These are phyloP conservation scores for Nycteola revayana DNA, from an alignment of 2,888 invertebrate genomes.

Conservation along the genomic window DNA sequence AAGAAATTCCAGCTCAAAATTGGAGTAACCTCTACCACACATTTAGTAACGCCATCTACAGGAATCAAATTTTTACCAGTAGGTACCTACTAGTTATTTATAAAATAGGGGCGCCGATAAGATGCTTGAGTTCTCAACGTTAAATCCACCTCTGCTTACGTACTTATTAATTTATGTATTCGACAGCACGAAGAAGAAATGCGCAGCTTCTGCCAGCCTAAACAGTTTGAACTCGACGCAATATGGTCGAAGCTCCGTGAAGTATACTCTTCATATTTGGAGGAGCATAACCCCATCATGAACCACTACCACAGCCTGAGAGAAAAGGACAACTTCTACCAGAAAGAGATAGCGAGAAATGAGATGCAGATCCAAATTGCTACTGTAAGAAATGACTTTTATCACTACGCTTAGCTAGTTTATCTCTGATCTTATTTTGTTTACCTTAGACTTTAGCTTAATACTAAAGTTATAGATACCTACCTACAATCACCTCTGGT, in stretches of 20 bases:
- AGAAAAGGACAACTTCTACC: constrained; percentile 78
- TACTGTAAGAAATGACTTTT: constrained; percentile 39
- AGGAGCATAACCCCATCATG: constrained; percentile 71
- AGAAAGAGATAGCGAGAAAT: constrained; percentile 71
- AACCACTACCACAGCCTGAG: constrained; percentile 59
- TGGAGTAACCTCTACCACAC: no score
- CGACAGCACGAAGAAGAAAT: constrained; percentile 70
- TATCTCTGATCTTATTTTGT: neutral
- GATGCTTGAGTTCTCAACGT: no score
- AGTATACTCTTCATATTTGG: constrained; percentile 60
- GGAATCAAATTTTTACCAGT: no score
- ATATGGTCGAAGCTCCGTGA: constrained; percentile 63
- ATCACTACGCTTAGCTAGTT: neutral
- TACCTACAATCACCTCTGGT: no score
- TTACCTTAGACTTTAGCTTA: neutral
- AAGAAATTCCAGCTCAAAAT: no score
- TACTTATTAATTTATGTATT: no score
- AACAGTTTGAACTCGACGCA: constrained; percentile 63
- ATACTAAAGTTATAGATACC: neutral
- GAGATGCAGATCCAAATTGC: constrained; percentile 60
- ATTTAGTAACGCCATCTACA: no score
- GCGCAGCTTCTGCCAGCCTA: constrained; percentile 60
- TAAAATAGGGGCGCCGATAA: no score
- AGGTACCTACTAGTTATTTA: no score
- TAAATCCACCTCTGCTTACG: no score